Evolutionary conservation across 2,888 invertebrate genomes (phyloP).

Genomic region (Amiota mariae): DNA sequence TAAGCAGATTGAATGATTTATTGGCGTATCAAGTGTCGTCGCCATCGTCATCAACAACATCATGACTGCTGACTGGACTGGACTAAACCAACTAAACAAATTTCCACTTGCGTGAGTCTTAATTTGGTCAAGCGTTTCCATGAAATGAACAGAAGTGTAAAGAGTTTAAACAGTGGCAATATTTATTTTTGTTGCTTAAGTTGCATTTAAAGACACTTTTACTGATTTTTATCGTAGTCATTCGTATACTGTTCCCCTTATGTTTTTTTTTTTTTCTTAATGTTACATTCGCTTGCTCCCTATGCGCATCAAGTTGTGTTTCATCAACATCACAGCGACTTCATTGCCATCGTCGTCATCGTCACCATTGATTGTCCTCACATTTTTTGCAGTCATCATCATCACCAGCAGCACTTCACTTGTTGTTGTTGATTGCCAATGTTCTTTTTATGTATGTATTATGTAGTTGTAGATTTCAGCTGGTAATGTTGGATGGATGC

Average conservation of each 20-base stretch:
- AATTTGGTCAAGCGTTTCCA: not conserved
- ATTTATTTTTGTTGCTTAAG: conserved; percentile 25
- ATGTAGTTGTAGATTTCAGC: no score
- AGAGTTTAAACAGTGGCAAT: conserved; percentile 14
- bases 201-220: conserved; percentile 43
- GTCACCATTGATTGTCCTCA: conserved; percentile 15
- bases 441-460: not conserved
- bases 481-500: no score
- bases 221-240: conserved; percentile 58
- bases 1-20: conserved; percentile 74
- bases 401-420: not conserved
- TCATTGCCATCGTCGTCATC: conserved; percentile 18
- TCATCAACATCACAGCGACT: conserved; percentile 30
- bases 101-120: conserved; percentile 16
- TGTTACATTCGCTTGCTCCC: conserved; percentile 4
- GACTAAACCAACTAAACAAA: not conserved
- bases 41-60: conserved; percentile 2
- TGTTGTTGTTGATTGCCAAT: conserved; percentile 12
- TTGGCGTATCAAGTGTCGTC: conserved; percentile 72
- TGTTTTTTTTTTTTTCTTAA: not conserved
- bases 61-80: not conserved
- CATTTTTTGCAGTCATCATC: conserved; percentile 21
- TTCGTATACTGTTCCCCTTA: conserved; percentile 17
- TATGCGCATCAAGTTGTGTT: conserved; percentile 17
- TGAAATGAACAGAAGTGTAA: not conserved